These are phyloP conservation scores for Vulpes lagopus DNA, from an alignment of 2,113 vertebrate genomes.

Conservation along the genomic window DNA sequence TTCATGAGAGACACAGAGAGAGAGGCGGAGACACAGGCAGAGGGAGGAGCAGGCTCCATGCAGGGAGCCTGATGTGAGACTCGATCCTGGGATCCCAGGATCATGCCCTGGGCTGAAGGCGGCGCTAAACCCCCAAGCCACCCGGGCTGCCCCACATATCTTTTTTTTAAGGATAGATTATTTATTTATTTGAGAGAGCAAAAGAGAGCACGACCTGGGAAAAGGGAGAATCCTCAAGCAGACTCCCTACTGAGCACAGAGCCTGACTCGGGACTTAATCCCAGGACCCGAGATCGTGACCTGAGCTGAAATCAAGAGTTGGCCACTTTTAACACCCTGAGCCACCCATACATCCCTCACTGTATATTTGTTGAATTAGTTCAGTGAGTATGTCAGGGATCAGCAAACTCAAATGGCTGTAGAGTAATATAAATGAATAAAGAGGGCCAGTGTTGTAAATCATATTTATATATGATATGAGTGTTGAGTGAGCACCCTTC, in stretches of 20 bases:
- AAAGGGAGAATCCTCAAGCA: background rate
- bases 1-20: no score
- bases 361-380: constrained; percentile 25
- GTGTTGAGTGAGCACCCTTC: background rate
- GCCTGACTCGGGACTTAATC: background rate
- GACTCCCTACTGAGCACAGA: background rate
- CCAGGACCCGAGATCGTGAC: background rate
- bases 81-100: no score
- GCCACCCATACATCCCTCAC: background rate
- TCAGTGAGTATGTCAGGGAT: background rate
- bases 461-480: background rate
- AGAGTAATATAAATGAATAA: background rate
- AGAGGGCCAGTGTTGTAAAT: constrained; percentile 20
- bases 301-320: background rate
- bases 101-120: no score
- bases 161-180: no score
- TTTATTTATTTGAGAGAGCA: background rate
- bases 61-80: no score
- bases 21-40: no score
- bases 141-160: no score
- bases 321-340: background rate
- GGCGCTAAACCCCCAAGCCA: no score
- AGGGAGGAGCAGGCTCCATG: no score
- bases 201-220: background rate
- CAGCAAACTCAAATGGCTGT: background rate